Conservation (phyloP, 2,888 invertebrate genomes). For the Tipula unca region DNA sequence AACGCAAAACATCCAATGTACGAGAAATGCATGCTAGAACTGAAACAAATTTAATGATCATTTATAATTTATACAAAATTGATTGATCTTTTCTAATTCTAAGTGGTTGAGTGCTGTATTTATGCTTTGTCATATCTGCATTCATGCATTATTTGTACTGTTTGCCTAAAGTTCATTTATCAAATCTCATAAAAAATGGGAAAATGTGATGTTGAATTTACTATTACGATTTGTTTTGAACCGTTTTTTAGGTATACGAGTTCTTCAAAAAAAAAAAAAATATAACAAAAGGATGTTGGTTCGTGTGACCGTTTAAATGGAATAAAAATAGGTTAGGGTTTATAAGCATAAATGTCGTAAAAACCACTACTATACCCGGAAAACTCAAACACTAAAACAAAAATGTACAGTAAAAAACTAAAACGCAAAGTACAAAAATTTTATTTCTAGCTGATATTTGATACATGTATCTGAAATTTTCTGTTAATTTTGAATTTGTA, state of each 20-base stretch:
- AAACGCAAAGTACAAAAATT: no score
- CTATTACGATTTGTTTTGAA: not conserved
- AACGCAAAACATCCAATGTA: not conserved
- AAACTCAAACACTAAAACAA: no score
- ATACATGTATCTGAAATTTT: no score
- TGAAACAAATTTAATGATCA: conserved; percentile 8
- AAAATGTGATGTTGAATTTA: not conserved
- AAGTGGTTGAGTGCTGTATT: not conserved
- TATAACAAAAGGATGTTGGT: not conserved
- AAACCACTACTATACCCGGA: no score
- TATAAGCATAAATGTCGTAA: no score
- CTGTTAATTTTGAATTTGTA: no score
- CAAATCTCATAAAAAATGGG: not conserved
- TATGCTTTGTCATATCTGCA: not conserved
- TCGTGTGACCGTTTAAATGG: not conserved
- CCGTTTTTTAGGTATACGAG: not conserved
- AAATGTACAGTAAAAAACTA: no score
- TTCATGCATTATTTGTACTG: not conserved
- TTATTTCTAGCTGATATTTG: no score
- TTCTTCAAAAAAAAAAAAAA: not conserved
- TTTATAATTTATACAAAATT: not conserved
- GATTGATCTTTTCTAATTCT: not conserved
- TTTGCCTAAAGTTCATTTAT: not conserved
- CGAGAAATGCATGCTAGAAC: not conserved
- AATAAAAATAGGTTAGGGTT: no score